Evolutionary conservation across 2,113 vertebrate genomes (phyloP), one percentile per base, ranked within the genome.

Genomic region (Cyprinodon brontotheroides): DNA sequence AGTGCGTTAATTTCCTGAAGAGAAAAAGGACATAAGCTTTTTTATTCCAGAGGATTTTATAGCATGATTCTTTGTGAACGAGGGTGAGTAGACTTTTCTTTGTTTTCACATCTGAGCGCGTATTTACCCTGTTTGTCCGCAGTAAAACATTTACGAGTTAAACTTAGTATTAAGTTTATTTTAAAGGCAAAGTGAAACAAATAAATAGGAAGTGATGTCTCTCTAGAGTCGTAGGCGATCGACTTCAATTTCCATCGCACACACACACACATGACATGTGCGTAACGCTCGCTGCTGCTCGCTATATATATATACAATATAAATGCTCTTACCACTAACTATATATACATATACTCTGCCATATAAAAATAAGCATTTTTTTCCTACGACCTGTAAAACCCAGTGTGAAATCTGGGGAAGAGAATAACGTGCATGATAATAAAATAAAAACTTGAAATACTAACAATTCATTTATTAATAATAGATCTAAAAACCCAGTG

Each of bases 1-100:
- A 62, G 59, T 39, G 50, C 61, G 14, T 3, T 57, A 73, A 13
- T 59, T 74, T 68, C 47, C 14, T 38, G 39, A 68, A 62, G 61
- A 75, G 62, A 7, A 63, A 57, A 57, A 39, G 7, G 1, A 22
- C 5, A 22, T 68, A n/a, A 0, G 83, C 78, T 80, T 84, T 83
- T 64, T 65, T 12, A 66, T 2, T 15, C 36, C 13, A 3, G 15
- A 64, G 69, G 83, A 82, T 62, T 81, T 48, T 67, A 86, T 84
- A 91, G 83, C 67, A 95, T 95, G 94, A 94, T 95, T 91, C 92
- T 95, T 78, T 95, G 94, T 86, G 94, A 94, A 37, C 92, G 93
- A 77, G 81, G 94, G 94, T 95, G 88, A 94, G 94, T 89, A 38
- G 47, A 80, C 77, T 72, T 83, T 79, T 65, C 79, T 87, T 89